Evolutionary conservation across 2,888 invertebrate genomes (phyloP).

Genomic region (Thumatha senex): DNA sequence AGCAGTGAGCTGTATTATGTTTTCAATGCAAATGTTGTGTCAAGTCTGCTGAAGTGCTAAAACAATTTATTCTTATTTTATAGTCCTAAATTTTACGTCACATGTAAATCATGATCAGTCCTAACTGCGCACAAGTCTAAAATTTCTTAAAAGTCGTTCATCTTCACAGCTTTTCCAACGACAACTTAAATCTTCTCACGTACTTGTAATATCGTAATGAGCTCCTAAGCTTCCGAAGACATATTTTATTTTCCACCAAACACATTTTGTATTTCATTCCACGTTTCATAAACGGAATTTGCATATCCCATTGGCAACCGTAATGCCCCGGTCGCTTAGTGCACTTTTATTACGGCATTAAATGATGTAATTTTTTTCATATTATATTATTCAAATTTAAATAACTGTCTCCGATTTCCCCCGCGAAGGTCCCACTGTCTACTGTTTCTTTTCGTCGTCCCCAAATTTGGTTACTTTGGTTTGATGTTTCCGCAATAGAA

Average conservation of each 20-base stretch:
- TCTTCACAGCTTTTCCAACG: slow-evolving; percentile 54
- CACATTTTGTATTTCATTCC: slow-evolving; percentile 82
- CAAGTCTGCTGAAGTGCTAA: too few relatives aligned
- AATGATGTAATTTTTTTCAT: slow-evolving; percentile 85
- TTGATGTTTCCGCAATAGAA: slow-evolving; percentile 65
- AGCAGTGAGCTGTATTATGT: too few relatives aligned
- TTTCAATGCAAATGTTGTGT: too few relatives aligned
- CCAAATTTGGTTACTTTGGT: slow-evolving; percentile 77
- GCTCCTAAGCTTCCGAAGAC: slow-evolving; percentile 69
- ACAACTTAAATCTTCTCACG: slow-evolving; percentile 77
- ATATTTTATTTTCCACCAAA: slow-evolving; percentile 79
- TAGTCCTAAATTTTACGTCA: slow-evolving; percentile 11
- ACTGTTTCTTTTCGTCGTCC: slow-evolving; percentile 77
- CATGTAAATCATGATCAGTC: slow-evolving; percentile 17
- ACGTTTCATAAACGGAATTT: slow-evolving; percentile 81
- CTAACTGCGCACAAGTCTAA: slow-evolving; percentile 27
- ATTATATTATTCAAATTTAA: slow-evolving; percentile 85
- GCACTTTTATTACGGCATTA: slow-evolving; percentile 85
- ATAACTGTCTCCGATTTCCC: slow-evolving; percentile 84
- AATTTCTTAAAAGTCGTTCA: slow-evolving; percentile 40
- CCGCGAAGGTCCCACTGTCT: slow-evolving; percentile 69
- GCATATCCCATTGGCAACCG: slow-evolving; percentile 77
- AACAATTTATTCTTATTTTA: not conserved
- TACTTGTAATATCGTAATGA: slow-evolving; percentile 79
- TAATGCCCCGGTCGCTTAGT: slow-evolving; percentile 83